Base-by-base conservation (phyloP, 2,888 invertebrate genomes). In the Criorhina ranunculi region DNA sequence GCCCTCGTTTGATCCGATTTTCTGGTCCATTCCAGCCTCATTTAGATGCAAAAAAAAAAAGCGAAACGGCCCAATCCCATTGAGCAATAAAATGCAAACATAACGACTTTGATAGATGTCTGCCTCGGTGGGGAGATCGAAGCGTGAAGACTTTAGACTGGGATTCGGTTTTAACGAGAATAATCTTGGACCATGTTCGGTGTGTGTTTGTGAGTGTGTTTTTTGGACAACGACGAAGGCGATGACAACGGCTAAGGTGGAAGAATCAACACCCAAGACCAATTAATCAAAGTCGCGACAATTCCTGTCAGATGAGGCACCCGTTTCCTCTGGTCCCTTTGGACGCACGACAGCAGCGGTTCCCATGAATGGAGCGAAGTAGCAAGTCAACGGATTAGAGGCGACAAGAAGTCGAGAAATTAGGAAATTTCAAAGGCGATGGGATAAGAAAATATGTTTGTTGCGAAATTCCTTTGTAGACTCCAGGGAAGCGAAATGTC, bases 201-300 rank as follows among this genome's bases (percentile, higher is more conserved):
- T 62, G 57, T 40, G 35, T 46, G 37, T 57, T 24, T 51, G 8
- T 46, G 17, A 11, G 11, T 29, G 0, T 29, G 9, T 12, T 29
- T 49, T 0, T 12, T 19, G 24, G 35, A 46, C 35, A 24, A 37
- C 35, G 35, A 35, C 51, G 29, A 35, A 51, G 29, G 31, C 19
- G 15, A 49, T 42, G 60, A 49, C 31, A 33, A 73, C 24, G 60
- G 17, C 59, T 70, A 49, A 55, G 60, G 69, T 81, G 46, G 29
- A 86, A 46, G 73, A 70, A 89, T 88, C 87, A 88, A 88, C 88
- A 88, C 88, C 88, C 86, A 88, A 88, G 88, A 87, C 87, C 88
- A 89, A 89, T 89, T 89, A 89, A 89, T 89, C 89, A 89, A 88
- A 88, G 88, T 86, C 88, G 87, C 87, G 88, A 88, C 88, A 88